Evolutionary conservation across 2,888 invertebrate genomes (phyloP), one percentile per base, ranked within the genome.

Genomic region (Eupithecia inturbata): DNA sequence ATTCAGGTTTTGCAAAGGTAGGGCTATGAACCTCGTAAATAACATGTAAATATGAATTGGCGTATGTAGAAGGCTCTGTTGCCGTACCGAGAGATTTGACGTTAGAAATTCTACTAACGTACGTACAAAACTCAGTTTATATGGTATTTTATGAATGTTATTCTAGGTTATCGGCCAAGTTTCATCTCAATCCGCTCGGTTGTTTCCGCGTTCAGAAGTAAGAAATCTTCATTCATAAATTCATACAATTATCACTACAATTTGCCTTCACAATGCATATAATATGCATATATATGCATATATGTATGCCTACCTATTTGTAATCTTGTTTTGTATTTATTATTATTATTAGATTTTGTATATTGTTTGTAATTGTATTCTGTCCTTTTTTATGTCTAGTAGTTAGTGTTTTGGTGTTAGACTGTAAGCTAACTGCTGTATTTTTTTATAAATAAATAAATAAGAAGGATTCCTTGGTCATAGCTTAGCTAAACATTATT

Each of bases 41-140:
- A 64, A 16, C 16, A 33, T 64, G 63, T n/a, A 64, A 64, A 64
- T 64, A 64, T 64, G 63, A n/a, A 64, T 31, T 64, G 33, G 33
- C 10, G 36, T 19, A n/a, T 10, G 63, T 33, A n/a, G 10, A 31
- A 33, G 10, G 36, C n/a, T 63, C 31, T 28, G 63, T 31, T 64
- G 63, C 57, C 57, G 26, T 57, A 57, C 57, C 26, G 14, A 57
- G 22, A 10, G 49, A 53, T 53, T 53, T 57, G 4, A 22, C 57
- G 26, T 26, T 26, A 57, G 14, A 26, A 57, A 57, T 57, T 57
- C 57, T 57, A 5, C 57, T 14, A 26, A 57, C 57, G 57, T 26
- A 26, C 5, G 57, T 26, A 22, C 57, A 57, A 26, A 57, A 57
- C 26, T 26, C 57, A n/a, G 22, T 57, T 57, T 26, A 22, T 57